A percentile compares a stretch with the other conserved stretches of the same genome.
These are phyloP conservation scores for Knipowitschia caucasica DNA, from an alignment of 2,797 vertebrate species.

Conservation along the genomic window DNA sequence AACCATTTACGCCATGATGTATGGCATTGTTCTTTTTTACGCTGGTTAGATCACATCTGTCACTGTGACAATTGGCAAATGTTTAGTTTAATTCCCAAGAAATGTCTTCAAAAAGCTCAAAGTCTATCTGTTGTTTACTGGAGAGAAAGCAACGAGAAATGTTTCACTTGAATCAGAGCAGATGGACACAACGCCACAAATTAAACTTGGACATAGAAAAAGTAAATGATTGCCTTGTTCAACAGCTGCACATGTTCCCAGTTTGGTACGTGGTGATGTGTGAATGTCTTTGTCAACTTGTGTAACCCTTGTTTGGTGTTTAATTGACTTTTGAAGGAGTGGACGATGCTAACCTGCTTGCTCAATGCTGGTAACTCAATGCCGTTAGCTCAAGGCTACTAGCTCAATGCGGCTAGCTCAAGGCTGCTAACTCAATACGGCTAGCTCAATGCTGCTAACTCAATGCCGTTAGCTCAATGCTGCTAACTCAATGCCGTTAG, in stretches of 20 bases:
- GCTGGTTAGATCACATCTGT: conserved; percentile 47
- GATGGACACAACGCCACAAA: conserved; percentile 9
- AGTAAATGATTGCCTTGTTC: conserved; percentile 32
- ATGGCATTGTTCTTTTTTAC: conserved; percentile 40
- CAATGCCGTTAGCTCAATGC: too few species aligned
- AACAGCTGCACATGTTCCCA: conserved; percentile 9
- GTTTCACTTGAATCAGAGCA: conserved; percentile 15
- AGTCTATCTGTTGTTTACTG: conserved; percentile 14
- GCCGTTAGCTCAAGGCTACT: too few species aligned
- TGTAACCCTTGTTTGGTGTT: conserved; percentile 9
- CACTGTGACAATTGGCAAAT: conserved; percentile 30
- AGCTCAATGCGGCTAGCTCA: too few species aligned
- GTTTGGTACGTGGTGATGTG: conserved; percentile 16
- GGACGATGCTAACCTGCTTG: too few species aligned
- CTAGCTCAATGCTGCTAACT: too few species aligned
- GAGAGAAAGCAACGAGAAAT: conserved; percentile 32
- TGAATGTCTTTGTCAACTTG: conserved; percentile 5
- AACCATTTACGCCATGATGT: conserved; percentile 35
- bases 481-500: too few species aligned
- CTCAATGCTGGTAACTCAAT: too few species aligned
- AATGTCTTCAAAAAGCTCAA: conserved; percentile 25
- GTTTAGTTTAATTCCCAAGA: conserved; percentile 50
- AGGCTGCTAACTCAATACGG: too few species aligned
- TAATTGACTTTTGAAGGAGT: too few species aligned
- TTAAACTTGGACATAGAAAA: conserved; percentile 17